Base-by-base conservation (phyloP, 1,140 invertebrate species). In the Lycorma delicatula region DNA sequence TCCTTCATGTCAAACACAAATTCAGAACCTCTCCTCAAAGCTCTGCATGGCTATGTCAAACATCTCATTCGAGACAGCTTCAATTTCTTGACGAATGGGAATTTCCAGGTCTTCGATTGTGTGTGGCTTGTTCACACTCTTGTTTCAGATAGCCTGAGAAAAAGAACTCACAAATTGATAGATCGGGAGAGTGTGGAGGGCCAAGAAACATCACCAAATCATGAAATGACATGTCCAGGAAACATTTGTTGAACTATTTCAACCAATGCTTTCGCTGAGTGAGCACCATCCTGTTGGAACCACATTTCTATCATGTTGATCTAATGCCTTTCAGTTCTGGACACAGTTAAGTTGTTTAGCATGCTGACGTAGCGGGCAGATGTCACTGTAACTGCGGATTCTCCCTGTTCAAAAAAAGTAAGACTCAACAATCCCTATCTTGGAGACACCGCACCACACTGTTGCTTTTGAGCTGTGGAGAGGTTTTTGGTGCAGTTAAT, bases 391-490 rank as follows among this genome's bases (percentile, higher is more conserved):
- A 60, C 50, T 51, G 50, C n/a, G n/a, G n/a, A 34, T 28, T 52
- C 20, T 20, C 51, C 56, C 57, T 62, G 56, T 54, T 61, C 61
- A 7, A 59, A 44, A 58, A 63, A 64, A 48, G 62, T 54, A 18
- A 31, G 61, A 44, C 23, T 11, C 60, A 55, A 64, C 27, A 58
- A 62, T 60, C 28, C 57, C 59, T 48, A 23, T 51, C 59, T 51
- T 60, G 23, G 54, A 59, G 41, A 63, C 38, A 56, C 56, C 61
- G 60, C 56, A 60, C 63, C 61, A 69, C 47, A 69, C 64, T 48
- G 63, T 51, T 29, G 68, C 65, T 61, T 69, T 66, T 27, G 56
- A 62, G 41, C 64, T 64, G 64, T 69, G 68, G 26, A 71, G 60
- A 57, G 66, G 68, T 53, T 50, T 67, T 58, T 68, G 57, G 56